These are phyloP conservation scores for Hydraecia micacea DNA, from an alignment of 2,888 invertebrate genomes.

Conservation along the genomic window DNA sequence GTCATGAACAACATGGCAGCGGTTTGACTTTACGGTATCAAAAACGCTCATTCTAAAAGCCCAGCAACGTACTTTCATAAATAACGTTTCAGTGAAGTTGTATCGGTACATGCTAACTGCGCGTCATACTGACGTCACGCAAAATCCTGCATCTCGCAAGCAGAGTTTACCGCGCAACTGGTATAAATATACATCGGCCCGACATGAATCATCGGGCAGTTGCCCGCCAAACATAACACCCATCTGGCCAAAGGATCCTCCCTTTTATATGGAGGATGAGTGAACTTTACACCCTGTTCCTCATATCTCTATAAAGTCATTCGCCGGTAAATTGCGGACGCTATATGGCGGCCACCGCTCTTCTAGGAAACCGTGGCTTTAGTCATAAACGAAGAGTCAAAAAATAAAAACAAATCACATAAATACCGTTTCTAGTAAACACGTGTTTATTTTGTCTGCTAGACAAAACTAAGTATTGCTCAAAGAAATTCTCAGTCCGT, in stretches of 20 bases:
- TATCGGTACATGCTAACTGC: too few relatives aligned
- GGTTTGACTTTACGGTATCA: not conserved
- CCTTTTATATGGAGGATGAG: too few relatives aligned
- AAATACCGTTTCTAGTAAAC: not conserved
- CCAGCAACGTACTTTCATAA: not conserved
- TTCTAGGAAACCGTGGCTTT: not conserved
- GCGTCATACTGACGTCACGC: too few relatives aligned
- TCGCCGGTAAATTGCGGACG: not conserved
- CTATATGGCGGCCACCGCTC: not conserved
- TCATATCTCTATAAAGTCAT: not conserved
- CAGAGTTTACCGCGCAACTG: too few relatives aligned
- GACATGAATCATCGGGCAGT: too few relatives aligned
- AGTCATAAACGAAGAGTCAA: not conserved
- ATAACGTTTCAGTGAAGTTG: not conserved
- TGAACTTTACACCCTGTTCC: too few relatives aligned
- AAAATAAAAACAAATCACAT: not conserved
- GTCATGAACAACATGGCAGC: not conserved
- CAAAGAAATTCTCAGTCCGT: constrained; percentile 1
- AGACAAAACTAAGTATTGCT: constrained; percentile 6
- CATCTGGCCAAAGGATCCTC: too few relatives aligned
- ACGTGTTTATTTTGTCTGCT: not conserved
- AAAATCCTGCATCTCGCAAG: too few relatives aligned
- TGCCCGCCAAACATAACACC: too few relatives aligned
- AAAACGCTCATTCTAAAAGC: not conserved
- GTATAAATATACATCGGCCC: too few relatives aligned